Evolutionary conservation across 2,113 vertebrate species (phyloP).

Genomic region (Ctenomys sociabilis): DNA sequence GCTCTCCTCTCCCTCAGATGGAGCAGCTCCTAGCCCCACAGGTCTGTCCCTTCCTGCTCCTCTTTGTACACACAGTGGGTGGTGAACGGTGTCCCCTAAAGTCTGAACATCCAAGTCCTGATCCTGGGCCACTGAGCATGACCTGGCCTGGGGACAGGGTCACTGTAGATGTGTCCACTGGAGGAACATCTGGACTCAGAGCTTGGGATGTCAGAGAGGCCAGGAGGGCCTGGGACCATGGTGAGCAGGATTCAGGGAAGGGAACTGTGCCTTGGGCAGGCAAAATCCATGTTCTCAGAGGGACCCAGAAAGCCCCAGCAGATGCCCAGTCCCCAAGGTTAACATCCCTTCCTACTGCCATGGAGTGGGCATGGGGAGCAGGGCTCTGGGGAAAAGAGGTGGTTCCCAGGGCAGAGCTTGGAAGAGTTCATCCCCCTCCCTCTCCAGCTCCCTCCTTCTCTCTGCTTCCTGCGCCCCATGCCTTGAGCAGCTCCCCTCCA

Average conservation of each 20-base stretch:
- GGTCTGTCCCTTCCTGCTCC: neutral
- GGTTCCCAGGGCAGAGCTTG: neutral
- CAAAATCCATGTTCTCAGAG: neutral
- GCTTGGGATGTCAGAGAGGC: neutral
- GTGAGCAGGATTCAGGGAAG: neutral
- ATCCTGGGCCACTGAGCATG: neutral
- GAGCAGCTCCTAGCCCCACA: neutral
- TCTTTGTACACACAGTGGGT: too few relatives aligned
- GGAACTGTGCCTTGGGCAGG: neutral
- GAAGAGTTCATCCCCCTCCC: neutral
- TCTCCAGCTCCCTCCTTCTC: neutral
- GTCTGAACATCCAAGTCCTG: too few relatives aligned
- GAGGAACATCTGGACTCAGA: neutral
- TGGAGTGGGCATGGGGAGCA: neutral
- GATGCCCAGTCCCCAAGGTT: neutral
- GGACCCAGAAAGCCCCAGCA: neutral
- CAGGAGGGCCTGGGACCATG: neutral
- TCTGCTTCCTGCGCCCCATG: neutral
- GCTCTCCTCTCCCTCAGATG: neutral
- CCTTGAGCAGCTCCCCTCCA: neutral
- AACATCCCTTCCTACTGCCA: neutral
- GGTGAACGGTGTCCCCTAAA: accelerated
- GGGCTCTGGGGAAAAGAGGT: neutral
- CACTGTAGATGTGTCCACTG: neutral
- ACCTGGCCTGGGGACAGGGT: neutral